Base-by-base conservation (phyloP, 2,113 vertebrate genomes). In the Hylia prasina region DNA sequence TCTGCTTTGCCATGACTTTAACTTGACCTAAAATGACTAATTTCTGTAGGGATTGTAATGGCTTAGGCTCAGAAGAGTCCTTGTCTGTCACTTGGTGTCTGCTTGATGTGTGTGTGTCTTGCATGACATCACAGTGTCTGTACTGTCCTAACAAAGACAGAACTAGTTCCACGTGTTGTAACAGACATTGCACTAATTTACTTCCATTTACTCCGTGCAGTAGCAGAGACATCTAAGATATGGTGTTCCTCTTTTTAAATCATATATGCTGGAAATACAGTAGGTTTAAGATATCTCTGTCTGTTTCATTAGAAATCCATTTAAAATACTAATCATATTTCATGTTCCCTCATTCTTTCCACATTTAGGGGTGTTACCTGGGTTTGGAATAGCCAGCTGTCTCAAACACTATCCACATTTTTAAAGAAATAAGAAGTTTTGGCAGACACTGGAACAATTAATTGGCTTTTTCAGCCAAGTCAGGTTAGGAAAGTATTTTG, bases 391-490 rank as follows among this genome's bases (percentile, higher is more conserved):
- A 95, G 87, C 89, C 94, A 96, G 84, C 96, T 95, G 96, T 96
- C 96, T 97, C 88, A 95, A 96, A 68, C 93, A 45, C 87, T 95
- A 44, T 87, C 81, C 40, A 0, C 93, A 85, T 85, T 94, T 95
- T 97, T 95, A 96, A 96, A 93, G 93, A 84, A 85, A 87, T 97
- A 97, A 94, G 95, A 96, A 91, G 45, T 93, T 68, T 98, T 98
- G 97, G 97, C 97, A 97, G 91, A 95, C 75, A 93, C 56, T 96
- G 96, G 87, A 97, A 97, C 95, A 96, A 97, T 97, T 98, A 97
- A 98, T 98, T 97, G 94, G 94, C 88, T 97, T 98, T 98, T 98
- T 91, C 81, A 96, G 97, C 96, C 97, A 97, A 97, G 92, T 81
- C 91, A 95, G 95, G 94, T 98, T 98, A 97, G 89, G 96, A 97